Percentiles rank a stretch among this genome's conserved stretches.
These are phyloP conservation scores for Anarrhichthys ocellatus DNA, from an alignment of 2,113 vertebrate genomes.

Conservation along the genomic window DNA sequence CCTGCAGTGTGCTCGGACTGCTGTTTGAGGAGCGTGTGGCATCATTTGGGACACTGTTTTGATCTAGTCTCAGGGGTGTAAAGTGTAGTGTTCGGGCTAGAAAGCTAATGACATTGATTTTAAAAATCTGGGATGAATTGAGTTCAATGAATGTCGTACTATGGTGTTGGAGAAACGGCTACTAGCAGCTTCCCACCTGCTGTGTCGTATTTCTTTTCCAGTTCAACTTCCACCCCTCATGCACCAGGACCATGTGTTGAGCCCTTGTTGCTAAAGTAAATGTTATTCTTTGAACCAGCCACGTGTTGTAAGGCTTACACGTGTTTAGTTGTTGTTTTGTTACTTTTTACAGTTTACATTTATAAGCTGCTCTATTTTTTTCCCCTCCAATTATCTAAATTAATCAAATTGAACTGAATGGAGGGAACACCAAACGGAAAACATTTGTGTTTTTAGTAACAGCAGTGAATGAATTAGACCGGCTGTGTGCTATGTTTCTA, in stretches of 20 bases:
- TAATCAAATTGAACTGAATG: not conserved
- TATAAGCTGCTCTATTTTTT: not conserved
- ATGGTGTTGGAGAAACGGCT: too few relatives aligned
- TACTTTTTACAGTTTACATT: not conserved
- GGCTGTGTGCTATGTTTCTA: conserved; percentile 36
- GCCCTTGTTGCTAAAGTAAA: conserved; percentile 19
- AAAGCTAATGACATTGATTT: not conserved
- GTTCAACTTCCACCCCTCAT: not conserved
- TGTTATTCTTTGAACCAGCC: conserved; percentile 14
- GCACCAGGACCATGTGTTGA: not conserved
- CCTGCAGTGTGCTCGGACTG: conserved; percentile 12
- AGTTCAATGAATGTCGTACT: not conserved
- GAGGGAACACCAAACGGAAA: conserved; percentile 24
- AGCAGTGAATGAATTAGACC: conserved; percentile 28
- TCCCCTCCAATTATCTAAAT: not conserved
- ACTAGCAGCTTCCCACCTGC: not conserved
- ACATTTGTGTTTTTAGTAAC: conserved; percentile 27
- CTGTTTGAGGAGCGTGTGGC: conserved; percentile 5
- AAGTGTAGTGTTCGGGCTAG: not conserved
- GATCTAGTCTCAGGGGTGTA: not conserved
- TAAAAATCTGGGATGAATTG: not conserved
- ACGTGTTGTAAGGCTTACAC: not conserved
- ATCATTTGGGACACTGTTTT: not conserved
- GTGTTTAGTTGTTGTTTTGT: conserved; percentile 10
- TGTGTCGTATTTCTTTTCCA: not conserved